Evolutionary conservation across 2,113 vertebrate species (phyloP), one percentile per base, ranked within the genome.

Genomic region (Emydura subglobosa): DNA sequence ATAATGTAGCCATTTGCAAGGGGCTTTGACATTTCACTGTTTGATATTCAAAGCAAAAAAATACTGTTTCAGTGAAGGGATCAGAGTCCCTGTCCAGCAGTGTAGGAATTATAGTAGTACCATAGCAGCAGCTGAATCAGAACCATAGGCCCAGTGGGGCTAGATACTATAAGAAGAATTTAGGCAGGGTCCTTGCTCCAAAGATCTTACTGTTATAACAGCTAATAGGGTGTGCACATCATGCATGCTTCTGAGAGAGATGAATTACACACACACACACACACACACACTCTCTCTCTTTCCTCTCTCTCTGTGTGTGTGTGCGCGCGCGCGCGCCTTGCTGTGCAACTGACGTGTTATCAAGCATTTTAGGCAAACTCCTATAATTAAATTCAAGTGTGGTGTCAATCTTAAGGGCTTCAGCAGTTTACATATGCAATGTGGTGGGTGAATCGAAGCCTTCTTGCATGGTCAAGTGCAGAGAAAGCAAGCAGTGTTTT

Each of bases 261-360:
- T 10, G 19, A 39, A 72, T 72, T 68, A 19, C 3, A 68, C 34
- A 68, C 31, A 68, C 31, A 25, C 54, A 55, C 1, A 25, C 9
- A 31, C 61, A 29, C n/a, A n/a, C n/a, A n/a, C n/a, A n/a, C n/a
- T n/a, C n/a, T n/a, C n/a, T n/a, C n/a, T n/a, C n/a, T n/a, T n/a
- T n/a, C n/a, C n/a, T n/a, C n/a, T n/a, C n/a, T n/a, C 61, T 55
- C 88, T 31, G 79, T 57, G 44, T 92, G 93, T 95, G 87, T 47
- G 47, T 47, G n/a, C n/a, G 44, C 44, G 44, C 44, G 44, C 44
- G 44, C 44, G 44, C 44, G 7, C 25, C 80, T 93, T 89, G 79
- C 90, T 94, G 8, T 85, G 31, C 59, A 93, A 93, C 83, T 76
- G 82, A 10, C 47, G 61, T 81, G 10, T 86, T 87, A 81, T 85